Percentiles rank a stretch among this genome's conserved stretches.
These are phyloP conservation scores for Cossypha caffra DNA, from an alignment of 2,797 vertebrate genomes.

Conservation along the genomic window DNA sequence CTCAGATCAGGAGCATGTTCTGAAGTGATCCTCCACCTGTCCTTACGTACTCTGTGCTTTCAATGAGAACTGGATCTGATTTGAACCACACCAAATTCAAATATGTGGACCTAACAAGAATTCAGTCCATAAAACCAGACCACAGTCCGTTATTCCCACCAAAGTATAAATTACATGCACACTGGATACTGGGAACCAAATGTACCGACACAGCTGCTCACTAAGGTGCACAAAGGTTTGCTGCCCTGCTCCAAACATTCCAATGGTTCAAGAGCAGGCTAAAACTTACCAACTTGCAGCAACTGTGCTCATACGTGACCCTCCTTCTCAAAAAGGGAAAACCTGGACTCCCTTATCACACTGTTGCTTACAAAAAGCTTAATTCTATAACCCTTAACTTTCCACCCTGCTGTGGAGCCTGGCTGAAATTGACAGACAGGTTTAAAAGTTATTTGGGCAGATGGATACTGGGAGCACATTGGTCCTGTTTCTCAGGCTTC, in stretches of 20 bases:
- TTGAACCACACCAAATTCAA: background rate
- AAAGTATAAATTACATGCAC: background rate
- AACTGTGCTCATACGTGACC: background rate
- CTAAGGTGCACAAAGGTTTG: background rate
- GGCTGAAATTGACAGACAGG: background rate
- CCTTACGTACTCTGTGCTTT: background rate
- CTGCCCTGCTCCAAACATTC: background rate
- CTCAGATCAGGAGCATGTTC: background rate
- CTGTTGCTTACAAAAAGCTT: background rate
- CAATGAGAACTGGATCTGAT: background rate
- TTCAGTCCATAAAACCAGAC: background rate
- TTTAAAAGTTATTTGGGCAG: background rate
- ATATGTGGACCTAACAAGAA: background rate
- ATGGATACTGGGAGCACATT: background rate
- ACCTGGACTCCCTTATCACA: background rate
- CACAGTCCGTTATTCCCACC: accelerated
- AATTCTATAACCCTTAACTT: background rate
- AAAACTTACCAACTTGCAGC: background rate
- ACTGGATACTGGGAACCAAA: background rate
- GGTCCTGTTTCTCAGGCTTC: background rate
- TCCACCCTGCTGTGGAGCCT: background rate
- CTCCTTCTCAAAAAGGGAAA: background rate
- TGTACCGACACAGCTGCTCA: accelerated
- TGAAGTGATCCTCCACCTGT: background rate
- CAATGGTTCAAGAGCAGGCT: too few relatives aligned